Base-by-base conservation (phyloP, 2,113 vertebrate species). In the Gymnobelideus leadbeateri region DNA sequence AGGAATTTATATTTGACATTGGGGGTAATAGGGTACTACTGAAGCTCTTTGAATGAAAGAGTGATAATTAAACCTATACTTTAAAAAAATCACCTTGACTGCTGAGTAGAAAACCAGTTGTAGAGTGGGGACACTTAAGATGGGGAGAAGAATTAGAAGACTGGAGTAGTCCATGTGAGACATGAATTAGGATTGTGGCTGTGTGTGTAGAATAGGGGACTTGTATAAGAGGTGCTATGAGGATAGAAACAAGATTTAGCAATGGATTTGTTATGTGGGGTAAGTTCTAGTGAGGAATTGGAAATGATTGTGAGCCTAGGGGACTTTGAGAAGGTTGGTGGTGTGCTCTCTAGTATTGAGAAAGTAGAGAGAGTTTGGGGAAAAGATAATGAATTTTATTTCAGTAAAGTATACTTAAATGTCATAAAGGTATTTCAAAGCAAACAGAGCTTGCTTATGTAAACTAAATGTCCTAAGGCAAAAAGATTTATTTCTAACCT, bases 371-470 rank as follows among this genome's bases (percentile, higher is more conserved):
- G n/a, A 6, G 16, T 84, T 84, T 84, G 19, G 68, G 68, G 68
- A 84, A 84, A 84, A 84, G 68, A 84, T 43, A 84, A 84, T 77
- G 61, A 68, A 37, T 84, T 84, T 84, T 84, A 43, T 84, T 84
- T 84, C 43, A 84, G n/a, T 43, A 8, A 84, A 84, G n/a, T 84
- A 43, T 8, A 23, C n/a, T 84, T 84, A 84, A 84, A 43, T 84
- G 68, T n/a, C 37, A 31, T 77, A 21, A 77, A 77, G 68, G n/a
- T 77, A 6, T n/a, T 19, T 84, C 6, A 43, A 8, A 84, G n/a
- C n/a, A 84, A 84, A 84, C 37, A 43, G 37, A 77, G 43, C 8
- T 43, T 84, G n/a, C 5, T 43, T 8, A 84, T 84, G 37, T 84
- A 7, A 84, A 84, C 37, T 84, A 43, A 43, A 23, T 68, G n/a